Conservation (phyloP, 2,113 vertebrate species). For the Microtus oregoni region DNA sequence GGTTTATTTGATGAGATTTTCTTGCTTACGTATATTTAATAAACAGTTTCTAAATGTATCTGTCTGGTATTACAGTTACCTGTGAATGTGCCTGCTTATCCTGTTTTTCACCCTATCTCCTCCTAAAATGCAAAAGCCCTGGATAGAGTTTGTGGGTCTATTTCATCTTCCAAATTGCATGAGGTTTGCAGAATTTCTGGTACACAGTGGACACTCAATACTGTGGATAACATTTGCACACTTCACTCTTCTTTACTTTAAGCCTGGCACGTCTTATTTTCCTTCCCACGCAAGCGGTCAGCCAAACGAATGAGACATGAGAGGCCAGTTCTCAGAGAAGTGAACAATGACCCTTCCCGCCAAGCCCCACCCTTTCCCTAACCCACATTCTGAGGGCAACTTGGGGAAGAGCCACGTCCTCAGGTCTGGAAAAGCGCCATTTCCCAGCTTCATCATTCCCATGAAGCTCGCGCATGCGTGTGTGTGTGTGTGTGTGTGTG, state of each 20-base stretch:
- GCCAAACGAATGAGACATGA: slow-evolving; percentile 19
- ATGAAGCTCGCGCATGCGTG: not conserved
- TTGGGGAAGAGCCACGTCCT: slow-evolving; percentile 65
- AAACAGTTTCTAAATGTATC: not conserved
- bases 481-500: not conserved
- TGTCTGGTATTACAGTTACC: slow-evolving; percentile 15
- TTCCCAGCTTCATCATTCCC: slow-evolving; percentile 9
- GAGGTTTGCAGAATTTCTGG: slow-evolving; percentile 14
- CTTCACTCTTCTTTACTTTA: not conserved
- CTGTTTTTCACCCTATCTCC: not conserved
- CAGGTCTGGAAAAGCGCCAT: slow-evolving; percentile 38
- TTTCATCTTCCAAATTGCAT: not conserved
- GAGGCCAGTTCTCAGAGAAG: slow-evolving; percentile 30
- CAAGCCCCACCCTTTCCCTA: slow-evolving; percentile 52
- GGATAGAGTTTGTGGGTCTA: not conserved
- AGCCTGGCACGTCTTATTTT: slow-evolving; percentile 26
- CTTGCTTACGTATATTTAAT: not conserved
- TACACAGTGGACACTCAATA: not conserved
- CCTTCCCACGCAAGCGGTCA: not conserved
- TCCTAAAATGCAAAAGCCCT: not conserved
- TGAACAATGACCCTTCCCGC: slow-evolving; percentile 50
- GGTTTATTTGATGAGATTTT: not conserved
- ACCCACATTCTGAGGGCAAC: slow-evolving; percentile 58
- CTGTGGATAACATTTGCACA: not conserved
- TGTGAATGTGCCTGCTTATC: not conserved